Evolutionary conservation across 1,140 invertebrate genomes (phyloP).

Genomic region (Leucophenga varia): DNA sequence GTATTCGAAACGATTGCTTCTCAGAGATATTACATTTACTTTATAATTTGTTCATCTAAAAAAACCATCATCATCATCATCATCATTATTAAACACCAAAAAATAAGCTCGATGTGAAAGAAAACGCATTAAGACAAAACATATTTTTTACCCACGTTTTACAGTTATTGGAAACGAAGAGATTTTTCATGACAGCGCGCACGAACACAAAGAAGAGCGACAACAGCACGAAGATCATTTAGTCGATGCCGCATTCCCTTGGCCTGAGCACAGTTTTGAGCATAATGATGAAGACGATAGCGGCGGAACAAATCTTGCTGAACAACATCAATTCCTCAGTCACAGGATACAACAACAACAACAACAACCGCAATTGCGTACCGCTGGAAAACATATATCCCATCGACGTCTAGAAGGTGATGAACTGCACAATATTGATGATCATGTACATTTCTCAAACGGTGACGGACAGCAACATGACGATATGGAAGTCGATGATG

Average conservation of each 20-base stretch:
- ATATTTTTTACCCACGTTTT: no score
- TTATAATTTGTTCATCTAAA: not conserved
- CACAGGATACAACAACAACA: constrained; percentile 4
- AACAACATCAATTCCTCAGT: no score
- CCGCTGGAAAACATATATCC: not conserved
- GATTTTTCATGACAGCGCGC: no score
- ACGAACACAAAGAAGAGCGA: not conserved
- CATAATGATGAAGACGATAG: constrained; percentile 17
- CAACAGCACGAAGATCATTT: not conserved
- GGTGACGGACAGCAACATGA: not conserved
- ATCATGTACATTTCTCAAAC: constrained; percentile 3
- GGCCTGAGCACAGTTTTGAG: not conserved
- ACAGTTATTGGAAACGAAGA: no score
- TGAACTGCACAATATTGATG: constrained; percentile 4
- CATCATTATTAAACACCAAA: not conserved
- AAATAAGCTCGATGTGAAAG: not conserved
- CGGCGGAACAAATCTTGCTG: not conserved
- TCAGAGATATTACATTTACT: no score
- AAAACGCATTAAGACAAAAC: no score
- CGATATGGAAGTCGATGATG: constrained; percentile 11
- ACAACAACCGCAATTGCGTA: constrained; percentile 15
- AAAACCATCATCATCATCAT: not conserved
- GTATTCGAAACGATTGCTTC: no score
- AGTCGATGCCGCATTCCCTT: no score
- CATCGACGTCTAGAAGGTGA: constrained; percentile 15